Percentiles rank a stretch among this genome's conserved stretches.
phyloP scores from a whole-genome alignment of 2,888 invertebrate species.

The Protonemura montana region DNA sequence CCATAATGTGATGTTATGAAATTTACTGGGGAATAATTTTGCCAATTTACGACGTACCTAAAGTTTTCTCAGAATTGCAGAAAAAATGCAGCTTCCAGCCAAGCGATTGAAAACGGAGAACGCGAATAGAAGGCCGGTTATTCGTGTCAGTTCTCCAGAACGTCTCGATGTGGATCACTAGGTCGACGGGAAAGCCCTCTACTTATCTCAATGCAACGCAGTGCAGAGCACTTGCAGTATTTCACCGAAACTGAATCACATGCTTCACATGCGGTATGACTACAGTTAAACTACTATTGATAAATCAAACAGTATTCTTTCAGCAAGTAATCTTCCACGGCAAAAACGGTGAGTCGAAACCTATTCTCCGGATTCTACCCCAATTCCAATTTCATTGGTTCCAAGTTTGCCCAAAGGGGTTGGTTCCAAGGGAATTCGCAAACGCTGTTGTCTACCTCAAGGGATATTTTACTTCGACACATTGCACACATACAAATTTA shows the following conservation, averaged over 20 bases:
- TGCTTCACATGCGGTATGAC: too few relatives aligned
- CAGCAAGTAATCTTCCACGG: too few relatives aligned
- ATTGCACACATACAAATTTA: too few relatives aligned
- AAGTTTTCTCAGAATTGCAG: background rate
- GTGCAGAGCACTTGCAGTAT: background rate
- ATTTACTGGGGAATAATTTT: background rate
- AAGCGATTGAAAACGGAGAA: background rate
- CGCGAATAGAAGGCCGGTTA: background rate
- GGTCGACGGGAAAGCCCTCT: background rate
- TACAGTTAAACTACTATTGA: too few relatives aligned
- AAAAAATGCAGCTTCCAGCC: background rate
- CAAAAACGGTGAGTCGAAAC: too few relatives aligned
- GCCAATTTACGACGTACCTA: background rate
- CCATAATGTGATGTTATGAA: background rate
- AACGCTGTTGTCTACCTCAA: too few relatives aligned
- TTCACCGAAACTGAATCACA: background rate
- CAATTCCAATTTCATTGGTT: too few relatives aligned
- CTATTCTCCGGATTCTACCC: too few relatives aligned
- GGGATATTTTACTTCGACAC: too few relatives aligned
- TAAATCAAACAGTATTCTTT: too few relatives aligned
- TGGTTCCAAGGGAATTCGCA: too few relatives aligned
- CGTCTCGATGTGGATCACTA: background rate
- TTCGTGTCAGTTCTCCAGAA: background rate
- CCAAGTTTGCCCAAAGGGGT: too few relatives aligned
- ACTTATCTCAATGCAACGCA: background rate